Evolutionary conservation across 2,888 invertebrate genomes (phyloP).

Genomic region (Spisula solida): DNA sequence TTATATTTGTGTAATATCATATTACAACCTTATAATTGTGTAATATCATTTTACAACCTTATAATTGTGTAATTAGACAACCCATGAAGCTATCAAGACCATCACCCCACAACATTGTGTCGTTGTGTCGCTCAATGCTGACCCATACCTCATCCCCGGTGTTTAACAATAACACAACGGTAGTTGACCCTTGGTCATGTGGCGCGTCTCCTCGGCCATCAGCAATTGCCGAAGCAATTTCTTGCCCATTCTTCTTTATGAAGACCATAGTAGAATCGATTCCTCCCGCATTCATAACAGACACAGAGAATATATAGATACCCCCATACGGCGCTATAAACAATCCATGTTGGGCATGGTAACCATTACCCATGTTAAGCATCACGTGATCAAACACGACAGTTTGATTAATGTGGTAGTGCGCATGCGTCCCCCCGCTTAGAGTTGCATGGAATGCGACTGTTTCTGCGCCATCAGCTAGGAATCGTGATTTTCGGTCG

Average conservation of each 20-base stretch:
- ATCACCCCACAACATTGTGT: background rate
- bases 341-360: conserved; percentile 16
- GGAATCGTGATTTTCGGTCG: background rate
- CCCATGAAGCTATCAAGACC: background rate
- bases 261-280: background rate
- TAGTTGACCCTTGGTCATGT: conserved; percentile 22
- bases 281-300: background rate
- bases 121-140: background rate
- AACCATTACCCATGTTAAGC: conserved; percentile 27
- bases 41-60: background rate
- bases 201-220: background rate
- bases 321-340: background rate
- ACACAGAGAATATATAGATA: conserved; percentile 35
- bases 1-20: background rate
- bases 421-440: background rate
- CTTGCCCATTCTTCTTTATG: conserved; percentile 5
- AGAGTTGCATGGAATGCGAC: conserved; percentile 34
- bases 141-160: conserved; percentile 11
- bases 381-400: conserved; percentile 8
- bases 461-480: background rate
- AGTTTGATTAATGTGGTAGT: conserved; percentile 22
- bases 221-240: background rate
- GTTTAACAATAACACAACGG: background rate
- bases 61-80: background rate
- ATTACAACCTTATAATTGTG: background rate